These are phyloP conservation scores for Mormyrops boulengeri DNA, from an alignment of 2,797 vertebrate species.

Conservation along the genomic window DNA sequence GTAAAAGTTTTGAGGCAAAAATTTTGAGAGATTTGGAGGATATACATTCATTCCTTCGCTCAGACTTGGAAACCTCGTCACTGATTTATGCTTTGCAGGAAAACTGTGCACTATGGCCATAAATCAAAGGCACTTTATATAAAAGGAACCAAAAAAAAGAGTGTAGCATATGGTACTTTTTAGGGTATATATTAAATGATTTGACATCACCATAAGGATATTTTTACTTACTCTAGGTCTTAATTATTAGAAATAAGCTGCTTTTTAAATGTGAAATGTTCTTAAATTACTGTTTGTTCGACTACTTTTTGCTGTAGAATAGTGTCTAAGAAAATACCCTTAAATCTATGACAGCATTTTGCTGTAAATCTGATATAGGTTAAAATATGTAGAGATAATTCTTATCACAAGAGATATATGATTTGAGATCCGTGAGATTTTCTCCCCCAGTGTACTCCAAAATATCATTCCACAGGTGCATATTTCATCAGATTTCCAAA, in stretches of 20 bases:
- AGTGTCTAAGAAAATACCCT: constrained; percentile 33
- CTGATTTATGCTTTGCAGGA: constrained; percentile 47
- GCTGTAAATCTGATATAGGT: constrained; percentile 46
- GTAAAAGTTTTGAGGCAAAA: constrained; percentile 15
- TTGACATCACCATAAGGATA: constrained; percentile 56
- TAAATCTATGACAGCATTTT: constrained; percentile 26
- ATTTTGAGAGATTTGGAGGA: constrained; percentile 29
- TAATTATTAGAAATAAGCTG: constrained; percentile 53
- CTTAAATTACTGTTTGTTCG: constrained; percentile 44
- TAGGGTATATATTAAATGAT: constrained; percentile 55
- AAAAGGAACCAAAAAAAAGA: constrained; percentile 52
- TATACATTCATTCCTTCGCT: constrained; percentile 24
- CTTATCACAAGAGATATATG: constrained; percentile 46
- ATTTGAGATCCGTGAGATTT: constrained; percentile 38
- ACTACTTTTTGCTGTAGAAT: constrained; percentile 45
- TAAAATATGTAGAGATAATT: constrained; percentile 43
- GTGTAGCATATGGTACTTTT: constrained; percentile 54
- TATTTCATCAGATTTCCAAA: constrained; percentile 26
- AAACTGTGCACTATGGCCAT: constrained; percentile 54
- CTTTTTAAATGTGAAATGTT: constrained; percentile 32
- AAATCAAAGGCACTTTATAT: constrained; percentile 63
- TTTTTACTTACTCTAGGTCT: constrained; percentile 56
- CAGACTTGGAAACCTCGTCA: constrained; percentile 28
- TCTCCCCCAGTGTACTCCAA: constrained; percentile 41
- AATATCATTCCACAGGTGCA: constrained; percentile 26